Evolutionary conservation across 1,140 invertebrate species (phyloP).

Genomic region (Rhopalosiphum maidis): DNA sequence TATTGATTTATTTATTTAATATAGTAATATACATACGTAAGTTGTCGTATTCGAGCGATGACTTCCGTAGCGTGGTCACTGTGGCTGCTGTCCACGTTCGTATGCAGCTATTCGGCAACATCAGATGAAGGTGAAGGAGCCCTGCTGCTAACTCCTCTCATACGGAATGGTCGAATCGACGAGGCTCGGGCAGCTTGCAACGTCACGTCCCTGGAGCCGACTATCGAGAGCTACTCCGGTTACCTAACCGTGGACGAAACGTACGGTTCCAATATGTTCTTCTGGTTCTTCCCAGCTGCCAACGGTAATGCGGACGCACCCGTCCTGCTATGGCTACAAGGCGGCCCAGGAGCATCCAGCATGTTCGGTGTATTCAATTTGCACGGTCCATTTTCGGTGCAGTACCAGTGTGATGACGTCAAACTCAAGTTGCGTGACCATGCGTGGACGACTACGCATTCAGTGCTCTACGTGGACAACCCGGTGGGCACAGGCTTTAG

Average conservation of each 20-base stretch:
- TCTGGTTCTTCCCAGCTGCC: constrained; percentile 78
- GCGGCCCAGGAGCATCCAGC: constrained; percentile 75
- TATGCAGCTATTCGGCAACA: neutral
- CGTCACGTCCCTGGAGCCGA: constrained; percentile 42
- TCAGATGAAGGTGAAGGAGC: neutral
- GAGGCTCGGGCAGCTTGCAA: constrained; percentile 53
- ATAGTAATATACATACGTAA: too few species aligned
- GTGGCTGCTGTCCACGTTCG: neutral
- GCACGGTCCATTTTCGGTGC: constrained; percentile 66
- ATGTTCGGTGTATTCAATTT: constrained; percentile 78
- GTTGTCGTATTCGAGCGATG: too few species aligned
- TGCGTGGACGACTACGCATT: constrained; percentile 77
- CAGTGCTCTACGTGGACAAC: constrained; percentile 86
- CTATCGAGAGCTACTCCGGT: constrained; percentile 67
- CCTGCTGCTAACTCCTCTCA: constrained; percentile 58
- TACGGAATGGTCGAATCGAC: constrained; percentile 54
- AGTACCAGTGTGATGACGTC: constrained; percentile 61
- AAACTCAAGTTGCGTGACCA: constrained; percentile 61
- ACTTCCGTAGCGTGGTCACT: neutral
- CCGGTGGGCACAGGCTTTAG: constrained; percentile 84
- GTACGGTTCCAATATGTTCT: constrained; percentile 70
- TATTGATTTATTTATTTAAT: too few species aligned
- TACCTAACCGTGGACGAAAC: constrained; percentile 76
- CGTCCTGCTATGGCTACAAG: constrained; percentile 79
- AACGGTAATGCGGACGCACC: constrained; percentile 66